These are phyloP conservation scores for Eristalinus aeneus DNA, from an alignment of 2,888 invertebrate species.

Conservation along the genomic window DNA sequence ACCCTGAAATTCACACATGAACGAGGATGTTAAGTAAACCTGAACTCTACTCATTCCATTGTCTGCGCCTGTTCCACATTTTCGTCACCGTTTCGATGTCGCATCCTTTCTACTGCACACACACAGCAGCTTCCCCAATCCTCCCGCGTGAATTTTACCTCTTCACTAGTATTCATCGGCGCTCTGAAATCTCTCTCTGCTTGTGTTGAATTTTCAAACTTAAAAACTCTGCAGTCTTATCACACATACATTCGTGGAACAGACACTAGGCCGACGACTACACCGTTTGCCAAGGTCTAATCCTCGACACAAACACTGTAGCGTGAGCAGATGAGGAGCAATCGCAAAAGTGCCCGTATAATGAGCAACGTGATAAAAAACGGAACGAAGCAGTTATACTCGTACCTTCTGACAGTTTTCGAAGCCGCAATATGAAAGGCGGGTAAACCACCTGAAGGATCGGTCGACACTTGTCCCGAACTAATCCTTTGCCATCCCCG, in stretches of 20 bases:
- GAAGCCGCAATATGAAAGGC: conserved; percentile 24
- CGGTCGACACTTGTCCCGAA: neutral
- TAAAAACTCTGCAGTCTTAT: conserved; percentile 1
- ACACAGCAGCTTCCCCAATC: neutral
- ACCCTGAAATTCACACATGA: conserved; percentile 65
- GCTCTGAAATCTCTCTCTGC: neutral
- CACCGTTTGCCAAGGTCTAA: conserved; percentile 55
- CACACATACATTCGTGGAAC: neutral
- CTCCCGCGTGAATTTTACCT: neutral
- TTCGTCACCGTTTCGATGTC: conserved; percentile 20
- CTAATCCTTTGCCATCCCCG: conserved; percentile 26
- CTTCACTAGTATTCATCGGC: conserved; percentile 7
- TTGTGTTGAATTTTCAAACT: conserved; percentile 37
- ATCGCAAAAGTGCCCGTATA: conserved; percentile 5
- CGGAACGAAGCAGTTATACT: neutral
- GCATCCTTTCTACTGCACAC: conserved; percentile 22
- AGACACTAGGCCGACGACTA: conserved; percentile 12
- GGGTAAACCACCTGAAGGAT: conserved; percentile 21
- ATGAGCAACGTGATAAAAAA: conserved; percentile 30
- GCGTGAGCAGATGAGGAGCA: conserved; percentile 24
- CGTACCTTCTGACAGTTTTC: conserved; percentile 39
- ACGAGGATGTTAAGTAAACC: conserved; percentile 51
- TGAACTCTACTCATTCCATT: conserved; percentile 44
- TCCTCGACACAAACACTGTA: conserved; percentile 52
- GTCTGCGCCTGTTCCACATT: conserved; percentile 41